Conservation (phyloP, 2,888 invertebrate genomes). For the Hirtodrosophila cameraria region DNA sequence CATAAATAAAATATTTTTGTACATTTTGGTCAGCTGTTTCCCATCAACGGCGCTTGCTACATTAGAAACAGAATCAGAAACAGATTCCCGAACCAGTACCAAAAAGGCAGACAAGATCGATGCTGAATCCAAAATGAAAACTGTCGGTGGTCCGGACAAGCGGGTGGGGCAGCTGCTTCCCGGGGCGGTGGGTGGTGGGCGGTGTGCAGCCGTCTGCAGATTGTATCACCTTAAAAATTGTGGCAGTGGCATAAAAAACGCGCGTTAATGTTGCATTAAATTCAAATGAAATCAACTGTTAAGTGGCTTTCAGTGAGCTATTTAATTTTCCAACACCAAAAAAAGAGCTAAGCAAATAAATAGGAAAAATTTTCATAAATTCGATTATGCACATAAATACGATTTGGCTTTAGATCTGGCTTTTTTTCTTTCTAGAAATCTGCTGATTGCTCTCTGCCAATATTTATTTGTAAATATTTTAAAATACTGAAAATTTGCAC, state of each 20-base stretch:
- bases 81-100: neutral
- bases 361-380: constrained; percentile 62
- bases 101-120: constrained; percentile 9
- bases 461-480: constrained; percentile 47
- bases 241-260: constrained; percentile 60
- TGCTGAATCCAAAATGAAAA: constrained; percentile 25
- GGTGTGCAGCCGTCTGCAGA: constrained; percentile 25
- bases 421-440: constrained; percentile 33
- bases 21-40: constrained; percentile 74
- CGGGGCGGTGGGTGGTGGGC: neutral
- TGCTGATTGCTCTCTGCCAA: constrained; percentile 24
- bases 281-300: constrained; percentile 77
- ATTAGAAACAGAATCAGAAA: constrained; percentile 15
- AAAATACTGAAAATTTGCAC: constrained; percentile 34
- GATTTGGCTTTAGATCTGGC: constrained; percentile 37
- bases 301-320: constrained; percentile 77
- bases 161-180: neutral
- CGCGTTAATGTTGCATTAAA: constrained; percentile 77
- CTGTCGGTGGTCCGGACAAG: constrained; percentile 60
- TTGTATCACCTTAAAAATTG: constrained; percentile 61
- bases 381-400: constrained; percentile 41
- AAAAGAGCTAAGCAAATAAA: constrained; percentile 37
- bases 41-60: constrained; percentile 70
- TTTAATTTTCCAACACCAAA: constrained; percentile 68
- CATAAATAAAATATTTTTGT: constrained; percentile 76